A percentile compares a stretch with the other conserved stretches of the same genome.
phyloP scores from a whole-genome alignment of 2,888 invertebrate genomes.

The Deilephila porcellus region DNA sequence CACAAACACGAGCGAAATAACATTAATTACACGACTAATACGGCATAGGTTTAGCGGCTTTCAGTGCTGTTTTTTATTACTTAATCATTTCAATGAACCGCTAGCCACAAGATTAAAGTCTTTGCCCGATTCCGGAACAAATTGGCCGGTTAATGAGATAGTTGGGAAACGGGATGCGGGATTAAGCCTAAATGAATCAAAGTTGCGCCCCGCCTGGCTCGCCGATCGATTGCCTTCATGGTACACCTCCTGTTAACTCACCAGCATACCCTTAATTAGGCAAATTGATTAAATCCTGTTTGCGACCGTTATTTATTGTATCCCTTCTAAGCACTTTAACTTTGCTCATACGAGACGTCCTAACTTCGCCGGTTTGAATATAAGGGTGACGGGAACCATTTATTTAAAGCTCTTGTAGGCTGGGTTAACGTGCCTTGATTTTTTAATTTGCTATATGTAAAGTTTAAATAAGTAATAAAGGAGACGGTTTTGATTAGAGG shows the following conservation, averaged over 20 bases:
- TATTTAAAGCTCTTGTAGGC: neutral
- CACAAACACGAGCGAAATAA: neutral
- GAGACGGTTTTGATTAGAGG: neutral
- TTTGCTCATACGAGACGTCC: neutral
- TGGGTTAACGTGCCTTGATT: too few relatives aligned
- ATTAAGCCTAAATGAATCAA: constrained; percentile 77
- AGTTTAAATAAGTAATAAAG: neutral
- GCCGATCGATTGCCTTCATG: constrained; percentile 60
- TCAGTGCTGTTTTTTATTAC: constrained; percentile 39
- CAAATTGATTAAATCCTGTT: constrained; percentile 37
- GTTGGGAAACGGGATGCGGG: constrained; percentile 64
- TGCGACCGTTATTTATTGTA: constrained; percentile 20
- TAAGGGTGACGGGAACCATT: neutral
- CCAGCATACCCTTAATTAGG: constrained; percentile 42
- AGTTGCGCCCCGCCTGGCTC: constrained; percentile 55
- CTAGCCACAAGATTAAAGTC: constrained; percentile 70
- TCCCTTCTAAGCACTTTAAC: constrained; percentile 17
- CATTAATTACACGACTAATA: neutral
- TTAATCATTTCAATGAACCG: constrained; percentile 40
- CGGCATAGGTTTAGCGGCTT: constrained; percentile 1
- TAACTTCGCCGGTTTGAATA: neutral
- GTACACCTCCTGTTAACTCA: constrained; percentile 44
- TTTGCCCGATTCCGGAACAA: constrained; percentile 71
- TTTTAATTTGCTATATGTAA: too few relatives aligned
- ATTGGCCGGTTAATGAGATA: constrained; percentile 80